Evolutionary conservation across 2,888 invertebrate genomes (phyloP).

Genomic region (Rhabditoides inermis): DNA sequence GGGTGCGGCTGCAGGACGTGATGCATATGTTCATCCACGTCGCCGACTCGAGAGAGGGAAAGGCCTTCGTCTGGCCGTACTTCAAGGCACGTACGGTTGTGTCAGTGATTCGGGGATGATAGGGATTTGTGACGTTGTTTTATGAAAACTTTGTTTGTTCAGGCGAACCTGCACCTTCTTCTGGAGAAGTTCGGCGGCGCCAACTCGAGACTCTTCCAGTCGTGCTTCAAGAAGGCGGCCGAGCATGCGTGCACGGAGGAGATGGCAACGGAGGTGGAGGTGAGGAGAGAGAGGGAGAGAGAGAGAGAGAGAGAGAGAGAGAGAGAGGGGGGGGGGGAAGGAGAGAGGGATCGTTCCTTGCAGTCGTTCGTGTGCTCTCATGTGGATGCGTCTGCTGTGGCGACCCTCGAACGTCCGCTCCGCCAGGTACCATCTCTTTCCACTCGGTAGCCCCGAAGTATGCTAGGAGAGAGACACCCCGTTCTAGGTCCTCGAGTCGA

Average conservation of each 20-base stretch:
- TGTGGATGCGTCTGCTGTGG: constrained; percentile 17
- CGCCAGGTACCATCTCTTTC: constrained; percentile 37
- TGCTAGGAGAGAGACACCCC: too few relatives aligned
- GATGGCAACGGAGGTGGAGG: constrained; percentile 24
- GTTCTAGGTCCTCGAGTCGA: too few relatives aligned
- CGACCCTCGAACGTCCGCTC: constrained; percentile 39
- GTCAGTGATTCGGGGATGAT: too few relatives aligned
- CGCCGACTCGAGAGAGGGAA: constrained; percentile 21
- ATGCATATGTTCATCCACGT: constrained; percentile 25
- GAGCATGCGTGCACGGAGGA: constrained; percentile 16
- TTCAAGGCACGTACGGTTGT: constrained; percentile 22
- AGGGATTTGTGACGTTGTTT: too few relatives aligned
- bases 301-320: not conserved
- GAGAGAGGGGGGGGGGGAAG: not conserved
- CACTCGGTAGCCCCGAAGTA: too few relatives aligned
- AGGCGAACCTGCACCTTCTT: constrained; percentile 29
- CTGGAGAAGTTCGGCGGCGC: constrained; percentile 38
- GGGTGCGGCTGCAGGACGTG: constrained; percentile 43
- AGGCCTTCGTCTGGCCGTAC: constrained; percentile 39
- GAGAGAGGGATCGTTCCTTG: too few relatives aligned
- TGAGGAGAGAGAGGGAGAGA: constrained; percentile 4
- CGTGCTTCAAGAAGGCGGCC: constrained; percentile 13
- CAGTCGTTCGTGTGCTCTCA: constrained; percentile 12
- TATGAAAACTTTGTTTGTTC: not conserved
- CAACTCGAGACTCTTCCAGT: constrained; percentile 40